phyloP scores from a whole-genome alignment of 2,888 invertebrate species.

The Tinea semifulvella region DNA sequence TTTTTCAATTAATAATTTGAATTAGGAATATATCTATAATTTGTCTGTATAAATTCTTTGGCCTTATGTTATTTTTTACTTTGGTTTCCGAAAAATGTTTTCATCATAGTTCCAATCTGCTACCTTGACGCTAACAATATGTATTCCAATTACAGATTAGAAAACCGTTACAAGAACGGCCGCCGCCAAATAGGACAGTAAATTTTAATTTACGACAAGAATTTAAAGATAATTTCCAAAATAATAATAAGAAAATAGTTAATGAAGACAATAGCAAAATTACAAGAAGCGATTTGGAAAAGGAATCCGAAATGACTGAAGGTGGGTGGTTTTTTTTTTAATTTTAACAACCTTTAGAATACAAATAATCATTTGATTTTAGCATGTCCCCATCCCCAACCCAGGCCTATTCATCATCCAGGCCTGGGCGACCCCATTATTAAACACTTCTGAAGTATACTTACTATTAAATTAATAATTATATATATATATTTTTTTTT shows the following conservation, averaged over 20 bases:
- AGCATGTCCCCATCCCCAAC: too few relatives aligned
- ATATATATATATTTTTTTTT: constrained; percentile 20
- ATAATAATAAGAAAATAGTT: background rate
- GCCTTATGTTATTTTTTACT: too few relatives aligned
- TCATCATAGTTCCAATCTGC: background rate
- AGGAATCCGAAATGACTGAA: background rate
- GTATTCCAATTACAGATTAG: constrained; percentile 32
- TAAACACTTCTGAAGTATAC: too few relatives aligned
- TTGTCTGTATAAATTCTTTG: too few relatives aligned
- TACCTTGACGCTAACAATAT: background rate
- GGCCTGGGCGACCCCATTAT: too few relatives aligned
- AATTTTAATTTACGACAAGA: constrained; percentile 9
- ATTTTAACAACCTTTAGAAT: background rate
- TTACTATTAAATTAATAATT: too few relatives aligned
- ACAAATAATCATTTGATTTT: too few relatives aligned
- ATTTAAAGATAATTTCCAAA: constrained; percentile 3
- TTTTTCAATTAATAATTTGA: too few relatives aligned
- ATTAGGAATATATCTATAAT: too few relatives aligned
- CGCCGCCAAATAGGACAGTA: constrained; percentile 3
- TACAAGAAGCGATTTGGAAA: constrained; percentile 1
- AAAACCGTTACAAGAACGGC: constrained; percentile 35
- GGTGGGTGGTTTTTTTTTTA: too few relatives aligned
- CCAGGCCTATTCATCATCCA: too few relatives aligned
- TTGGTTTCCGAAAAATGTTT: too few relatives aligned
- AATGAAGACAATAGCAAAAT: background rate